A percentile compares a stretch with the other conserved stretches of the same genome.
phyloP scores from a whole-genome alignment of 2,888 invertebrate genomes.

The Phengaris alcon region DNA sequence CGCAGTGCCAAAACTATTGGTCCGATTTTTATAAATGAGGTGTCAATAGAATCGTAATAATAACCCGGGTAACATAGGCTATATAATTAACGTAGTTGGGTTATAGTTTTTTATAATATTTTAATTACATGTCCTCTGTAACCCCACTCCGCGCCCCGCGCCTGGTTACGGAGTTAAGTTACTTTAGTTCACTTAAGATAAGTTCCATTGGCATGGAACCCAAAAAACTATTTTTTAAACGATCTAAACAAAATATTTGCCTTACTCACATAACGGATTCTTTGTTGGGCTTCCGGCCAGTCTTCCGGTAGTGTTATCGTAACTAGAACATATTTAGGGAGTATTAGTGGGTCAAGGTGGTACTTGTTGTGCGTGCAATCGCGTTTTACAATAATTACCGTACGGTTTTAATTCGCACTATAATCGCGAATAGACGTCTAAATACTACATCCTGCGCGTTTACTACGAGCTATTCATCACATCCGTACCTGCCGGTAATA shows the following conservation, averaged over 20 bases:
- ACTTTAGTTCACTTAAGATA: too few relatives aligned
- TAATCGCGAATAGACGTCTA: constrained; percentile 3
- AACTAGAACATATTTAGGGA: constrained; percentile 55
- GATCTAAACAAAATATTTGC: constrained; percentile 41
- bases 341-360: constrained; percentile 69
- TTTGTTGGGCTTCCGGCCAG: constrained; percentile 65
- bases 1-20: too few relatives aligned
- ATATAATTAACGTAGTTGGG: too few relatives aligned
- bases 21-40: too few relatives aligned
- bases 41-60: too few relatives aligned
- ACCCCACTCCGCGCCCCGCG: too few relatives aligned
- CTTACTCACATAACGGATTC: constrained; percentile 63
- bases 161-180: too few relatives aligned
- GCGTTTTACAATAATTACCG: constrained; percentile 4
- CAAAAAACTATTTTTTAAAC: background rate
- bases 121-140: too few relatives aligned
- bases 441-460: constrained; percentile 26
- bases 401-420: constrained; percentile 25
- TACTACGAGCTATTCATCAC: constrained; percentile 18
- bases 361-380: constrained; percentile 28
- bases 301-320: constrained; percentile 56
- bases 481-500: constrained; percentile 2
- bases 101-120: too few relatives aligned
- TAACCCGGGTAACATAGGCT: too few relatives aligned
- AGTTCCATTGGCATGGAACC: too few relatives aligned